phyloP scores from a whole-genome alignment of 2,888 invertebrate species.

The Eristalis arbustorum region DNA sequence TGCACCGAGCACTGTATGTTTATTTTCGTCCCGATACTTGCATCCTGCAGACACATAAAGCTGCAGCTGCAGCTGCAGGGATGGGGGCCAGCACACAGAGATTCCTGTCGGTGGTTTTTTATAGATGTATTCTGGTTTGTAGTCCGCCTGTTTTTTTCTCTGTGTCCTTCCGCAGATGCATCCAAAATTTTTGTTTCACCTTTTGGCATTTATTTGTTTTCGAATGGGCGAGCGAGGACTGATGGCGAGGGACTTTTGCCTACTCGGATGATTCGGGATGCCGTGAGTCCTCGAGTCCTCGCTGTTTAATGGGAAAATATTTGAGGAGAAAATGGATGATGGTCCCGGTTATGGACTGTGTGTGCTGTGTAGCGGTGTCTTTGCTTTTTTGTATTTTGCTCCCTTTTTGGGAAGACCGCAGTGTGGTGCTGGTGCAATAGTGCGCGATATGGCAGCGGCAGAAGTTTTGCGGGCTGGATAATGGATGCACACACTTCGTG shows the following conservation, averaged over 20 bases:
- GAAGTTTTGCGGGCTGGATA: conserved; percentile 48
- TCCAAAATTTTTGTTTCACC: background rate
- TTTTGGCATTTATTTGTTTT: conserved; percentile 18
- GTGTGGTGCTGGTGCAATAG: conserved; percentile 33
- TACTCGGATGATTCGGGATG: conserved; percentile 38
- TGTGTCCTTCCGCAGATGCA: background rate
- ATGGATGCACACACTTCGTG: conserved; percentile 37
- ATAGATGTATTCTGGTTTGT: background rate
- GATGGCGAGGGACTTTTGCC: background rate
- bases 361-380: conserved; percentile 9
- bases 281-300: conserved; percentile 44
- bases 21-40: conserved; percentile 32
- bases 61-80: background rate
- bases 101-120: background rate
- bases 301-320: conserved; percentile 66
- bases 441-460: conserved; percentile 24
- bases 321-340: conserved; percentile 53
- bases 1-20: background rate
- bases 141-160: too few relatives aligned
- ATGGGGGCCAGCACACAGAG: conserved; percentile 8
- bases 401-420: background rate
- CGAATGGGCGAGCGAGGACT: conserved; percentile 1
- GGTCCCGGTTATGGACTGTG: conserved; percentile 47
- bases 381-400: background rate
- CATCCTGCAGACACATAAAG: conserved; percentile 16